Base-by-base conservation (phyloP, 2,888 invertebrate genomes). In the Osmoderma eremita region DNA sequence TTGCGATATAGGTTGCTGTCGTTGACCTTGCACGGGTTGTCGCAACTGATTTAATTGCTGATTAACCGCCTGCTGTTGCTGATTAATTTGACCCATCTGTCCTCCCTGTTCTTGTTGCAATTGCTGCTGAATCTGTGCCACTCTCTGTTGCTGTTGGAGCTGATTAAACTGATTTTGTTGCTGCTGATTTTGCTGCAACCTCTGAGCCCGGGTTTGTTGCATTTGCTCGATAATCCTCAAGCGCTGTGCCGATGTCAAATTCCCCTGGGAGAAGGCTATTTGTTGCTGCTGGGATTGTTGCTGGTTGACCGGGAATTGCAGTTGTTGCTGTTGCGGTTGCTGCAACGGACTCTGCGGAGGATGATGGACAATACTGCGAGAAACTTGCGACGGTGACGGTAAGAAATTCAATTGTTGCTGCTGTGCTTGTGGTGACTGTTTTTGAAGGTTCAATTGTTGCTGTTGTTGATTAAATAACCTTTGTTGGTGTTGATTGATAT, bases 271-370 rank as follows among this genome's bases (percentile, higher is more conserved):
- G 22, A 69, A 62, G 0, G 45, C 45, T 17, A 61, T 36, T 12
- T 61, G 58, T 41, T 18, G 50, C 8, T 30, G 30, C 6, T 30
- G 30, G 8, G 30, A 30, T 30, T 51, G 50, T 30, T 51, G 50
- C 48, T 58, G 58, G 51, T 38, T 42, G 15, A 61, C 54, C 1
- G 64, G 15, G 17, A 61, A 56, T 45, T 70, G 71, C 36, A 67
- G 63, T 56, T 81, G 83, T 69, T 84, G 85, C 75, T 84, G 83
- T 75, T 85, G 85, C 20, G 84, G 70, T 20, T 83, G 80, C 0
- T 82, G 48, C 56, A 71, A 45, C 5, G 70, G 69, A 13, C 70
- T 70, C 63, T 73, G 74, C 3, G 79, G 77, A 3, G 79, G 74
- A 70, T 83, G 79, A 68, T 83, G 83, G 3, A 83, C 82, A 41